Conservation (phyloP, 64 coral and sea anemone genomes). For the Pocillopora damicornis region DNA sequence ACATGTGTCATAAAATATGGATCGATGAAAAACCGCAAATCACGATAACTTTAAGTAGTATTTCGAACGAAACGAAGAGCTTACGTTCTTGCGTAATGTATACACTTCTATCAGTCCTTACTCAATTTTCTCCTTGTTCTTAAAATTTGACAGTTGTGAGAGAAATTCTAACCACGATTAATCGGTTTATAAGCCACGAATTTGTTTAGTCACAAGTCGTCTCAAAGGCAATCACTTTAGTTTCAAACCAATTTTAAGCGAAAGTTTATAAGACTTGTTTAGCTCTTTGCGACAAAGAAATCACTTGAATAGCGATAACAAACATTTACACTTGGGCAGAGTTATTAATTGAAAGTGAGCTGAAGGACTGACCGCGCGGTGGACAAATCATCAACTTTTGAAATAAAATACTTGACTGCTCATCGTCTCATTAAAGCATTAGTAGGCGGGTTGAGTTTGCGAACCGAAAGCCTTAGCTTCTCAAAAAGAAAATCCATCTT, state of each 20-base stretch:
- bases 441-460: not conserved
- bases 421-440: slow-evolving; percentile 1
- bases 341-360: not conserved
- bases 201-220: not conserved
- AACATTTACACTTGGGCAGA: not conserved
- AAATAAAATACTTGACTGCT: not conserved
- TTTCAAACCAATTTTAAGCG: not conserved
- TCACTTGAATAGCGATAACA: not conserved
- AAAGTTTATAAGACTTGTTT: not conserved
- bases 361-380: not conserved
- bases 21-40: slow-evolving; percentile 22
- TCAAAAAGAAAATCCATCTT: not conserved
- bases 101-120: not conserved
- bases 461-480: not conserved
- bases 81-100: not conserved
- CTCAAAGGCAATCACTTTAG: not conserved
- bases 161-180: not conserved
- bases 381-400: not conserved
- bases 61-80: not conserved
- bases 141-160: not conserved
- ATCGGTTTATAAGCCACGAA: slow-evolving; percentile 24
- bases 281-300: not conserved
- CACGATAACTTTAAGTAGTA: slow-evolving; percentile 25
- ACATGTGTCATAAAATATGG: slow-evolving; percentile 10
- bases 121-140: not conserved